Percentiles rank a stretch among this genome's conserved stretches.
Evolutionary conservation across 2,797 vertebrate species (phyloP).

Genomic region (Tapera naevia): DNA sequence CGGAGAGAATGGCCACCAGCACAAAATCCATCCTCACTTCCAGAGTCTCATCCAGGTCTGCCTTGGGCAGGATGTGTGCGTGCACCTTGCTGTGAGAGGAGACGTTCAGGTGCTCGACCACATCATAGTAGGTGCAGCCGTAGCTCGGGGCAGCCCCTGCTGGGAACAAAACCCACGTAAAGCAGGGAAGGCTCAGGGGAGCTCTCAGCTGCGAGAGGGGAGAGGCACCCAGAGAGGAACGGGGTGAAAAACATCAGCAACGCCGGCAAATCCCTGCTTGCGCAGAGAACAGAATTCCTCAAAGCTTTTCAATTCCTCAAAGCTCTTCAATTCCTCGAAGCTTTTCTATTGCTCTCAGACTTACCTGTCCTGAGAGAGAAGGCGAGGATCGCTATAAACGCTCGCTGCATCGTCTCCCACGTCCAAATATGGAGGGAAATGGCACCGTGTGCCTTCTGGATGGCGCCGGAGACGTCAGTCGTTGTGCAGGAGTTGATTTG

Average conservation of each 20-base stretch:
- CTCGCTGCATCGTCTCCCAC: conserved; percentile 19
- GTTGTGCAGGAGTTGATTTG: background rate
- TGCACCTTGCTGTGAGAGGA: conserved; percentile 40
- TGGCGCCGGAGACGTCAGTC: background rate
- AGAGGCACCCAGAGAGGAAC: background rate
- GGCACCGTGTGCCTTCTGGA: background rate
- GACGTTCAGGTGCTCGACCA: conserved; percentile 41
- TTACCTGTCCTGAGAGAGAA: conserved; percentile 52
- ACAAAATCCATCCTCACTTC: conserved; percentile 47
- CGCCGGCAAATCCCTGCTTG: background rate
- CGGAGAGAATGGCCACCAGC: conserved; percentile 59
- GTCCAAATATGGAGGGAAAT: background rate
- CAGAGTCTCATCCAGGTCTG: background rate
- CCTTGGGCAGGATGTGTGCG: conserved; percentile 30
- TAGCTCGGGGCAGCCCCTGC: conserved; percentile 10
- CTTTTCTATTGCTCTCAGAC: background rate
- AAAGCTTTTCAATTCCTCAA: background rate
- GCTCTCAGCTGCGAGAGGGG: background rate
- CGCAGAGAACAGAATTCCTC: background rate
- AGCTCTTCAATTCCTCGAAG: background rate
- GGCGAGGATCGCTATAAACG: conserved; percentile 34
- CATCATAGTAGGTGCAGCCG: conserved; percentile 39
- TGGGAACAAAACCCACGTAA: background rate
- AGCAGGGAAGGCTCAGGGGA: background rate
- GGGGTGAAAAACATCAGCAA: background rate